Evolutionary conservation across 2,113 vertebrate species (phyloP).

Genomic region (Hyla sarda): DNA sequence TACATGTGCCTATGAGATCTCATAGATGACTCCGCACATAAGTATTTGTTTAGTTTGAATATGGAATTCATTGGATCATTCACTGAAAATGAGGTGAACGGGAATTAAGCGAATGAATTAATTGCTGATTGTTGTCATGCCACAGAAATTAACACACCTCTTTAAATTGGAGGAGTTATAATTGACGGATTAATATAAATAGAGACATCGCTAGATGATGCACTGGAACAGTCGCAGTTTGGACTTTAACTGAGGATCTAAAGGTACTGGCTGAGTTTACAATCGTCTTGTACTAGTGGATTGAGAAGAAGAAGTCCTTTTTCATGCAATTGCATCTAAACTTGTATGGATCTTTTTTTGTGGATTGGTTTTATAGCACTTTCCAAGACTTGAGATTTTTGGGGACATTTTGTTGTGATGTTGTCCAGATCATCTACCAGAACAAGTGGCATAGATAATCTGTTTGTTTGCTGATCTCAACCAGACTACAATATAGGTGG

Average conservation of each 20-base stretch:
- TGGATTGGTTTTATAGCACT: neutral
- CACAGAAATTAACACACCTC: slow-evolving; percentile 39
- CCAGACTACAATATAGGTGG: neutral
- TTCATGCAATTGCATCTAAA: neutral
- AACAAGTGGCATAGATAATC: neutral
- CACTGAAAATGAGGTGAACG: slow-evolving; percentile 2
- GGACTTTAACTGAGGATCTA: slow-evolving; percentile 9
- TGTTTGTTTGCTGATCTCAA: neutral
- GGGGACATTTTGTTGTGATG: neutral
- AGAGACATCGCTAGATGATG: neutral
- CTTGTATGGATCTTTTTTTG: neutral
- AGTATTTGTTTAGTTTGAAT: slow-evolving; percentile 1
- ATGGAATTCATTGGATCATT: slow-evolving; percentile 39
- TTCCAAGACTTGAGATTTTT: neutral
- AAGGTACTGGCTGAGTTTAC: slow-evolving; percentile 18
- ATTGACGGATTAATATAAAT: slow-evolving; percentile 49
- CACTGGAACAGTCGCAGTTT: neutral
- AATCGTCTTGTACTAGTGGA: neutral
- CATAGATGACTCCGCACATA: slow-evolving; percentile 4
- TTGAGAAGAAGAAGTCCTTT: neutral
- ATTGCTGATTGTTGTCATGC: slow-evolving; percentile 24
- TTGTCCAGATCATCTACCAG: neutral
- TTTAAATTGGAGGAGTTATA: slow-evolving; percentile 10
- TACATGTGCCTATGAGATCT: slow-evolving; percentile 23
- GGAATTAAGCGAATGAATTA: slow-evolving; percentile 16